Conservation (phyloP, 1,140 invertebrate species). For the Aplysia californica region DNA sequence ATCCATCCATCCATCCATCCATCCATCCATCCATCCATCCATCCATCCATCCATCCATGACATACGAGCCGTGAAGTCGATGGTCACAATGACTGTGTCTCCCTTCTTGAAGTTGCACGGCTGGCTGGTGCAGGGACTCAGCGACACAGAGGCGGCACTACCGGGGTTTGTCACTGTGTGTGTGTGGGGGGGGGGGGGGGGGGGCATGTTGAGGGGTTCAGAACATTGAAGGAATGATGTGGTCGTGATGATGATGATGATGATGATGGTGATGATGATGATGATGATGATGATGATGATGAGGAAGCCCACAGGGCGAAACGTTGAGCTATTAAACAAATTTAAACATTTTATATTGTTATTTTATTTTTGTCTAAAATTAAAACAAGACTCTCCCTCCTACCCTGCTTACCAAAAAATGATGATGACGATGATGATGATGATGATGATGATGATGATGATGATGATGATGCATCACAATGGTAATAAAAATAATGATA, state of each 20-base stretch:
- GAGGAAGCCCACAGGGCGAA: too few relatives aligned
- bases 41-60: too few relatives aligned
- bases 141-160: background rate
- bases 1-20: background rate
- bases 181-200: background rate
- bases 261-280: background rate
- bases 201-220: background rate
- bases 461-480: background rate
- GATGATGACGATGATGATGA: background rate
- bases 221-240: background rate
- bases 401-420: too few relatives aligned
- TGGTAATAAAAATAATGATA: too few relatives aligned
- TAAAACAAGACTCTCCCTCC: too few relatives aligned
- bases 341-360: too few relatives aligned
- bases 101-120: constrained; percentile 23
- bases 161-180: background rate
- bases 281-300: too few relatives aligned
- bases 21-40: background rate
- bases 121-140: constrained; percentile 7
- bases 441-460: background rate
- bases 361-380: too few relatives aligned
- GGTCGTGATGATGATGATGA: background rate
- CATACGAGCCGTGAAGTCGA: constrained; percentile 9
- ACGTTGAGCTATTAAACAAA: too few relatives aligned
- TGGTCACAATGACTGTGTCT: constrained; percentile 14